Percentiles rank a stretch among this genome's conserved stretches.
Evolutionary conservation across 2,888 invertebrate genomes (phyloP).

Genomic region (Aphodius granarius): DNA sequence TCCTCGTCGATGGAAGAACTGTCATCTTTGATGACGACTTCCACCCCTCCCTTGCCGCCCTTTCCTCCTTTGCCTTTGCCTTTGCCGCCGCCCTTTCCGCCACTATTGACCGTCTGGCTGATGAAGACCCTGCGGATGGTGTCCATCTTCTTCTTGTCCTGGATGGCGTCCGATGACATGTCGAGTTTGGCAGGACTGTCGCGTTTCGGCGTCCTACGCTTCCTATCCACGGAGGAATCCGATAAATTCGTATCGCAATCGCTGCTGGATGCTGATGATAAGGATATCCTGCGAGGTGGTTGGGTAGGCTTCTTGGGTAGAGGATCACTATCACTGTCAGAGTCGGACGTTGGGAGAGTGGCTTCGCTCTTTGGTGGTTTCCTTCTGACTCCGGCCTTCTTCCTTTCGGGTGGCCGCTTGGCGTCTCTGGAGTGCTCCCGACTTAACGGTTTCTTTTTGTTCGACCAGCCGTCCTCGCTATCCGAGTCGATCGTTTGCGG

Average conservation of each 20-base stretch:
- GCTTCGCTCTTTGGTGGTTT: conserved; percentile 41
- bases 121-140: conserved; percentile 69
- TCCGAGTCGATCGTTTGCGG: background rate
- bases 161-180: conserved; percentile 56
- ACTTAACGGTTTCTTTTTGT: conserved; percentile 38
- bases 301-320: conserved; percentile 32
- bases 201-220: conserved; percentile 30
- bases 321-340: conserved; percentile 49
- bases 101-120: conserved; percentile 61
- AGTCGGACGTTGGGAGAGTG: conserved; percentile 48
- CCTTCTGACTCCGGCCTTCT: conserved; percentile 54
- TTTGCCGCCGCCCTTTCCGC: conserved; percentile 70
- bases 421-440: background rate
- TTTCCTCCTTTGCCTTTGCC: conserved; percentile 68
- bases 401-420: conserved; percentile 38
- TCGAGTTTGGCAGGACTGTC: conserved; percentile 50
- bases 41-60: conserved; percentile 70
- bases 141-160: conserved; percentile 72
- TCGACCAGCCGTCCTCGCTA: conserved; percentile 46
- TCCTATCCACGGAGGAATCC: conserved; percentile 36
- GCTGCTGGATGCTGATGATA: conserved; percentile 40
- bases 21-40: conserved; percentile 66
- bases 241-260: conserved; percentile 31
- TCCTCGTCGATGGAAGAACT: conserved; percentile 52
- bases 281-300: conserved; percentile 28